phyloP scores from a whole-genome alignment of 2,888 invertebrate species.

The Dicroscelio sp. region DNA sequence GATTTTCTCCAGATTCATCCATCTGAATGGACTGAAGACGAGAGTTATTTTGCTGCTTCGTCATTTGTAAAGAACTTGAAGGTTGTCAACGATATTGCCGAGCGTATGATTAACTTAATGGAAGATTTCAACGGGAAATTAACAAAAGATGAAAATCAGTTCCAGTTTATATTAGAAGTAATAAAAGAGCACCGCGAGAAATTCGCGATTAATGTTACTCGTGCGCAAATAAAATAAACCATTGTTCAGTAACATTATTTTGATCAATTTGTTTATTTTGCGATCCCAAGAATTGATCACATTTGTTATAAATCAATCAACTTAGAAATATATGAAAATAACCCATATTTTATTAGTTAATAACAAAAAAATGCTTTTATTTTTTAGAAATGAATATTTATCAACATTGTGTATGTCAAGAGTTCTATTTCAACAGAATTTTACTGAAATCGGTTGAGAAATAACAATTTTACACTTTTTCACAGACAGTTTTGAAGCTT shows the following conservation, averaged over 20 bases:
- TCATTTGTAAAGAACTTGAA: background rate
- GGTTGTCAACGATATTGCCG: slow-evolving; percentile 13
- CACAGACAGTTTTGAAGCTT: background rate
- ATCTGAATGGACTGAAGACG: background rate
- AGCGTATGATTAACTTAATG: slow-evolving; percentile 27
- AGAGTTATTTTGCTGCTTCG: slow-evolving; percentile 4
- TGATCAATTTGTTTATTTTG: background rate
- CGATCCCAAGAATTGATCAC: background rate
- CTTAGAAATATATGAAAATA: background rate
- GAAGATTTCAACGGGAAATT: slow-evolving; percentile 17
- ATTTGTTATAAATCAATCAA: background rate
- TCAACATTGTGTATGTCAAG: background rate
- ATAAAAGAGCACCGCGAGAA: slow-evolving; percentile 4
- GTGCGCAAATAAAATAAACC: background rate
- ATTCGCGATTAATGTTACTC: background rate
- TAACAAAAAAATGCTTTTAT: background rate
- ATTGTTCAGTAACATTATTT: background rate
- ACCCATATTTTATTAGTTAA: background rate
- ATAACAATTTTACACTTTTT: slow-evolving; percentile 1
- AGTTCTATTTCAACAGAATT: background rate
- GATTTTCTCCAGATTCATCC: slow-evolving; percentile 8
- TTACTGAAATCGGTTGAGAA: slow-evolving; percentile 1
- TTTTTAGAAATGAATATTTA: background rate
- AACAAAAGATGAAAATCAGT: slow-evolving; percentile 12
- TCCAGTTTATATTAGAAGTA: slow-evolving; percentile 19